Conservation (phyloP, 2,888 invertebrate genomes). For the Carterocephalus palaemon region DNA sequence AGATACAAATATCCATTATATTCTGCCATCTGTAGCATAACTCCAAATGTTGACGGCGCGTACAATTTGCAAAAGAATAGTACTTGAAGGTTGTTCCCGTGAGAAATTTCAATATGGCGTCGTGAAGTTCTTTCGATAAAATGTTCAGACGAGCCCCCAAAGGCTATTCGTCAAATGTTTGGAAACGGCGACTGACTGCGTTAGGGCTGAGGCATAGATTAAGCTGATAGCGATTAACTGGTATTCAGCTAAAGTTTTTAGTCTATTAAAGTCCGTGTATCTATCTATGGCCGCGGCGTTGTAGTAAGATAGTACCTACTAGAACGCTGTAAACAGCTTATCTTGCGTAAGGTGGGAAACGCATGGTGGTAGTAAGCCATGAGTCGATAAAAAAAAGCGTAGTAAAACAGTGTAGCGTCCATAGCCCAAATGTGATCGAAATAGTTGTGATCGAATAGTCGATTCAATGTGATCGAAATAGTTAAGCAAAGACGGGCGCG, state of each 20-base stretch:
- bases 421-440: too few relatives aligned
- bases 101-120: constrained; percentile 21
- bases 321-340: too few relatives aligned
- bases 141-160: constrained; percentile 17
- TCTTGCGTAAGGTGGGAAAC: too few relatives aligned
- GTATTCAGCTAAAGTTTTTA: neutral
- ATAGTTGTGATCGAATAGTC: too few relatives aligned
- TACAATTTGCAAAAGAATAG: constrained; percentile 11
- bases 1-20: neutral
- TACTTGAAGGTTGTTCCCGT: constrained; percentile 14
- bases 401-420: too few relatives aligned
- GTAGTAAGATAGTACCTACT: too few relatives aligned
- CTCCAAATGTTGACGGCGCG: constrained; percentile 8
- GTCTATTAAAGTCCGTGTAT: too few relatives aligned
- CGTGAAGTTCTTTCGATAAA: constrained; percentile 17
- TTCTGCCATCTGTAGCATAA: neutral
- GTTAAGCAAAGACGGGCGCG: too few relatives aligned
- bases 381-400: too few relatives aligned
- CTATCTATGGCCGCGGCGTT: too few relatives aligned
- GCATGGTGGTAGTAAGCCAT: too few relatives aligned
- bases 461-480: too few relatives aligned
- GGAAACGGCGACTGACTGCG: constrained; percentile 12
- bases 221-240: neutral
- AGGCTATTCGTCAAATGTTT: constrained; percentile 23
- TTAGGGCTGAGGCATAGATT: neutral